These are phyloP conservation scores for Gari tellinella DNA, from an alignment of 2,888 invertebrate species.

Conservation along the genomic window DNA sequence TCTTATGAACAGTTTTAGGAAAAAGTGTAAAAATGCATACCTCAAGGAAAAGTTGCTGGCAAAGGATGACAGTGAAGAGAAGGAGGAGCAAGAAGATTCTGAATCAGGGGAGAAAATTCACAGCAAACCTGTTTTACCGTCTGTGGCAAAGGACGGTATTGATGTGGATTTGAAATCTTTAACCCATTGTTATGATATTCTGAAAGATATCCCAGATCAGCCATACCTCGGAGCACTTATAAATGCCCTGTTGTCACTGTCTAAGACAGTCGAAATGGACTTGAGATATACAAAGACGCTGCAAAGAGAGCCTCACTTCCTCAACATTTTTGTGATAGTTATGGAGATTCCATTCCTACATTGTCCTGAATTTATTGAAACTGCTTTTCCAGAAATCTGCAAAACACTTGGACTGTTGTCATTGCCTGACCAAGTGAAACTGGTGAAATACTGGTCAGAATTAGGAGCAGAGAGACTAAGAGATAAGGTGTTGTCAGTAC, in stretches of 20 bases:
- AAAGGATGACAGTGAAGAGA: conserved; percentile 92
- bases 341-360: conserved; percentile 90
- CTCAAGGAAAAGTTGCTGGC: conserved; percentile 83
- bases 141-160: conserved; percentile 36
- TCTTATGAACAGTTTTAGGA: conserved; percentile 90
- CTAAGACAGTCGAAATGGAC: conserved; percentile 90
- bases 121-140: background rate
- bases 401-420: conserved; percentile 91
- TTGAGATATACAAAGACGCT: conserved; percentile 86
- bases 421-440: conserved; percentile 90
- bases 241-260: conserved; percentile 90
- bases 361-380: conserved; percentile 91
- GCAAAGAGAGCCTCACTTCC: conserved; percentile 85
- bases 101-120: conserved; percentile 26
- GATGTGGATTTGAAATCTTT: conserved; percentile 86
- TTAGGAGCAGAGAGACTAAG: conserved; percentile 67
- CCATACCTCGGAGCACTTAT: conserved; percentile 89
- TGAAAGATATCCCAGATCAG: conserved; percentile 84
- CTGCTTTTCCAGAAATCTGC: conserved; percentile 90
- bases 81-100: conserved; percentile 87
- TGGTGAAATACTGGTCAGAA: conserved; percentile 92
- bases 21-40: conserved; percentile 59
- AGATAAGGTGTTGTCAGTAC: conserved; percentile 86
- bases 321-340: conserved; percentile 89
- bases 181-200: conserved; percentile 88